Evolutionary conservation across 1,140 invertebrate genomes (phyloP), one percentile per base, ranked within the genome.

Genomic region (Leptoteleia sp.): DNA sequence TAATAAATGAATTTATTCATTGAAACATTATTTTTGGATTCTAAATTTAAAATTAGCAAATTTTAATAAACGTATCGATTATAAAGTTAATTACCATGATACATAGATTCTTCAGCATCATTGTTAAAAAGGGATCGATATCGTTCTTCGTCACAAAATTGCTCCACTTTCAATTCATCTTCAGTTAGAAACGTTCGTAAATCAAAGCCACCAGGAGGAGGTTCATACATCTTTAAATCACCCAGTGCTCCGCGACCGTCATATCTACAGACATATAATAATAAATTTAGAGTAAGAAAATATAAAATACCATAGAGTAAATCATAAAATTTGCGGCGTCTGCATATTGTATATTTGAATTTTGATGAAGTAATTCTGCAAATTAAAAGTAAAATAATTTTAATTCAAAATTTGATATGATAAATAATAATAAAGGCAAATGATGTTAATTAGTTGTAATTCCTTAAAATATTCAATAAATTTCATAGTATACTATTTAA

Each of bases 191-290:
- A 91, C 40, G 91, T 90, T 15, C 91, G 90, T 62, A 91, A 91
- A 82, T 94, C 93, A 82, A 91, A 93, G 78, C 93, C 94, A 79
- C 94, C 93, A 1, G 93, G 88, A 27, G 93, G 93, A 29, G 94
- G 92, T 86, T 96, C 95, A 85, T 93, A 92, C 4, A 90, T 87
- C 42, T 91, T 89, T 76, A 97, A 90, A 87, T 97, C 96, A 78
- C 93, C 94, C 64, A 98, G 91, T 42, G 96, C 94, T 45, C 96
- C 96, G 65, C 98, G 92, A 61, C 95, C 96, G 92, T 99, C 98
- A 91, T 99, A 99, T 91, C 98, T 99, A 91, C 72, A 87, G 87
- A 91, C 83, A 90, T 83, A 90, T 81, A 87, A 87, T 50, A 78
- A 31, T 61, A 12, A 3, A 78, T 67, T 89, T 88, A 88, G 54